Conservation (phyloP, 2,797 vertebrate species). For the Sebastes nivosus region DNA sequence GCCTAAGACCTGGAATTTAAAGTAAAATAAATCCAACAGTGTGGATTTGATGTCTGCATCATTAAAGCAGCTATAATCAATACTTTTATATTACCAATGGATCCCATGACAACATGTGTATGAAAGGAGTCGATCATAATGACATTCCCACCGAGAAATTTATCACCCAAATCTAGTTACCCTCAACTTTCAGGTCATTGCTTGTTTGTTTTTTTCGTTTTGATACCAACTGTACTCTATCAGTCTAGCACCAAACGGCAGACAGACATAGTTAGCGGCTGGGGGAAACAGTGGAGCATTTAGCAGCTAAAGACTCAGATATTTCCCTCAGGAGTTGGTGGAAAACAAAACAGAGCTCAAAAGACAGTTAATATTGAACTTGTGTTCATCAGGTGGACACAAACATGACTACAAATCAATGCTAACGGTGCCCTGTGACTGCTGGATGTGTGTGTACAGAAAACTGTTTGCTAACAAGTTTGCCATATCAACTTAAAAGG, state of each 20-base stretch:
- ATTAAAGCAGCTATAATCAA: neutral
- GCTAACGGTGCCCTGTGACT: neutral
- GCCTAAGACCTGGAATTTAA: neutral
- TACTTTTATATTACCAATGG: neutral
- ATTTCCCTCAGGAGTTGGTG: neutral
- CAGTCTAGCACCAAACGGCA: neutral
- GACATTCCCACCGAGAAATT: neutral
- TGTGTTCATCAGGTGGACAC: neutral
- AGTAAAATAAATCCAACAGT: neutral
- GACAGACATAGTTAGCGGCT: too few relatives aligned
- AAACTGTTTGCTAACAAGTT: neutral
- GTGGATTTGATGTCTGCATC: neutral
- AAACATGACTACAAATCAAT: neutral
- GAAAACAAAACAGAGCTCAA: too few relatives aligned
- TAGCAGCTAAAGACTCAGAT: neutral
- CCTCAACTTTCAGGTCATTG: neutral
- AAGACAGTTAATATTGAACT: too few relatives aligned
- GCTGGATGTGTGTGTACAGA: neutral
- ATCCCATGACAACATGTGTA: neutral
- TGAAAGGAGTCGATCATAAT: neutral
- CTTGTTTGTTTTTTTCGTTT: neutral
- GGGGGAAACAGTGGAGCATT: too few relatives aligned
- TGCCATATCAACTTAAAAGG: neutral
- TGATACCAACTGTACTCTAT: neutral
- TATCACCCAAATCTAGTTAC: neutral